These are phyloP conservation scores for Ochropacha duplaris DNA, from an alignment of 2,888 invertebrate genomes.

Conservation along the genomic window DNA sequence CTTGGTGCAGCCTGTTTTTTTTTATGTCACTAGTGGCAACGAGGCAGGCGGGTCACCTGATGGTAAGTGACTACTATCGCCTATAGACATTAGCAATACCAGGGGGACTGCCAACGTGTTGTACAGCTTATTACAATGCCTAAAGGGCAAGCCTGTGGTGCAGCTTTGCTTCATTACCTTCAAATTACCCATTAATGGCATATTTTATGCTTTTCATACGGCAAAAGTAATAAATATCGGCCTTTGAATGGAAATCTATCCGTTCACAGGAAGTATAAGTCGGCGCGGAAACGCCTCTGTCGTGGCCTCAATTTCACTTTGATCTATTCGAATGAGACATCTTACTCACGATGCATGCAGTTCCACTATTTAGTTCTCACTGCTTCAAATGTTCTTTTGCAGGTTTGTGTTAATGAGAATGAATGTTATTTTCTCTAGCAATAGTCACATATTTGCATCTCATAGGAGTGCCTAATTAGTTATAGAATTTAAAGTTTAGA, in stretches of 20 bases:
- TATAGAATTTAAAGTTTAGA: too few relatives aligned
- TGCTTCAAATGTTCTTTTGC: not conserved
- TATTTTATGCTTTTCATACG: constrained; percentile 32
- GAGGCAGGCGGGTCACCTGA: too few relatives aligned
- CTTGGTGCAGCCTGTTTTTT: too few relatives aligned
- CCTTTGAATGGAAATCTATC: constrained; percentile 41
- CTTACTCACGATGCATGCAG: constrained; percentile 27
- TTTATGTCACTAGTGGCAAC: too few relatives aligned
- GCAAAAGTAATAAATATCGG: constrained; percentile 21
- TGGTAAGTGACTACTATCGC: too few relatives aligned
- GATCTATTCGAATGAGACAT: constrained; percentile 45
- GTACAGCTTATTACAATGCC: too few relatives aligned
- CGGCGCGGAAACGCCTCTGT: constrained; percentile 44
- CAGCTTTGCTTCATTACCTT: constrained; percentile 16
- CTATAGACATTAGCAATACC: too few relatives aligned
- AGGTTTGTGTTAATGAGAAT: not conserved
- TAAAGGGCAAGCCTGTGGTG: too few relatives aligned
- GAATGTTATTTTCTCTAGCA: too few relatives aligned
- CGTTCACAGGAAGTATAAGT: constrained; percentile 42
- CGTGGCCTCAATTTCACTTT: constrained; percentile 57
- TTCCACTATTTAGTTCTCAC: constrained; percentile 6
- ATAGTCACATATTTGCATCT: too few relatives aligned
- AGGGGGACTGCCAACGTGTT: too few relatives aligned
- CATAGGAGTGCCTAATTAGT: too few relatives aligned
- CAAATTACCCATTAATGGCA: constrained; percentile 24